A percentile compares a stretch with the other conserved stretches of the same genome.
Evolutionary conservation across 2,113 vertebrate species (phyloP).

Genomic region (Colaptes auratus): DNA sequence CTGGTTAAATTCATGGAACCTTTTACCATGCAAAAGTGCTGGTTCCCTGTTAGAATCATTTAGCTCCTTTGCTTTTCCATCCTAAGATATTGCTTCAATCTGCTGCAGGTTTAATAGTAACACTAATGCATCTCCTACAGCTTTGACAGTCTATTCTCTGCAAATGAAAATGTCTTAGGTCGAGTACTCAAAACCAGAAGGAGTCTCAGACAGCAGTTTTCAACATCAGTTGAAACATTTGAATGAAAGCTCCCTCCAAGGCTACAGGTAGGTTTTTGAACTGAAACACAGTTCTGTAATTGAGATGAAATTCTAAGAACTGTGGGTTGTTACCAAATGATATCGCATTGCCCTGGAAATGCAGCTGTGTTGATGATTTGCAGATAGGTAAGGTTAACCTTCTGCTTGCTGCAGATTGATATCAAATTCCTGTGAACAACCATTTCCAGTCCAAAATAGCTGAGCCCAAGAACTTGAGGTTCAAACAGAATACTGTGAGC

Average conservation of each 20-base stretch:
- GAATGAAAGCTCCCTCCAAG: neutral
- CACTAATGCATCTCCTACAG: neutral
- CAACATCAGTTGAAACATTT: neutral
- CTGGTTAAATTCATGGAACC: neutral
- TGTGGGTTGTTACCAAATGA: neutral
- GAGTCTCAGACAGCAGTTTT: neutral
- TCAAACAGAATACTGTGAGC: neutral
- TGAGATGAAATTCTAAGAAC: conserved; percentile 47
- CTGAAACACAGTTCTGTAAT: conserved; percentile 1
- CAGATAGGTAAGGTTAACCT: neutral
- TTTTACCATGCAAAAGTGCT: neutral
- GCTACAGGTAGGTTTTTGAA: neutral
- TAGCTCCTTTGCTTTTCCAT: neutral
- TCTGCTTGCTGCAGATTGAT: neutral
- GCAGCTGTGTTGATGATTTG: neutral
- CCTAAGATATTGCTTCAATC: neutral
- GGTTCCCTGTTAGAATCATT: neutral
- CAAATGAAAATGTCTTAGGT: neutral
- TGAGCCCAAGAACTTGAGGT: neutral
- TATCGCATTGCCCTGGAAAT: neutral
- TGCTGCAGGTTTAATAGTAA: neutral
- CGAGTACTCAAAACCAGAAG: neutral
- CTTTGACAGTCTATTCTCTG: neutral
- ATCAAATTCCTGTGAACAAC: conserved; percentile 11
- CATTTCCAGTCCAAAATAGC: neutral